phyloP scores from a whole-genome alignment of 2,113 vertebrate genomes.

The Diadophis punctatus region DNA sequence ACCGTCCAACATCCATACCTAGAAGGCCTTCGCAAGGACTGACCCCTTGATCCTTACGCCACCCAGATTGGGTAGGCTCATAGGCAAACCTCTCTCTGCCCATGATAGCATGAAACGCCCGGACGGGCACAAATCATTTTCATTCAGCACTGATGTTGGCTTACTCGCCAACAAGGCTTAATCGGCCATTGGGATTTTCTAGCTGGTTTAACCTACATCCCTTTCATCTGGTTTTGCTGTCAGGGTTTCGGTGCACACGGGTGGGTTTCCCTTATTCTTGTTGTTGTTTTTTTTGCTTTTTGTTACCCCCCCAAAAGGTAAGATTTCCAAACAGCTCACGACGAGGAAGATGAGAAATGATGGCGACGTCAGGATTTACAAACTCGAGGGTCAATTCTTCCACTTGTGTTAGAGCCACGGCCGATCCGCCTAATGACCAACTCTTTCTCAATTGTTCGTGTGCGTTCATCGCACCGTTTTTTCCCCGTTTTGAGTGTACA shows the following conservation, averaged over 20 bases:
- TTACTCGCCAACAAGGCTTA: neutral
- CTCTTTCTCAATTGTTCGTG: neutral
- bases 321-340: slow-evolving; percentile 41
- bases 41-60: neutral
- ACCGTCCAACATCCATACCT: neutral
- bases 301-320: neutral
- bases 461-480: neutral
- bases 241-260: neutral
- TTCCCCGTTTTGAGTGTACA: neutral
- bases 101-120: neutral
- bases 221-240: neutral
- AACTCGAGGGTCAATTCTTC: neutral
- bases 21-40: neutral
- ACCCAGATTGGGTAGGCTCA: neutral
- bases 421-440: neutral
- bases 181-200: neutral
- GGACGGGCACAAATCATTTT: neutral
- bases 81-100: neutral
- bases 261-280: neutral
- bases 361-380: slow-evolving; percentile 43
- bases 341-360: slow-evolving; percentile 31
- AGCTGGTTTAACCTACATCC: no score
- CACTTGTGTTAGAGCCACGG: neutral
- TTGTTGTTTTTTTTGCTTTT: neutral
- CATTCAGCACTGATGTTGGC: slow-evolving; percentile 4